phyloP scores from a whole-genome alignment of 2,113 vertebrate species.

The Lasiurus borealis region DNA sequence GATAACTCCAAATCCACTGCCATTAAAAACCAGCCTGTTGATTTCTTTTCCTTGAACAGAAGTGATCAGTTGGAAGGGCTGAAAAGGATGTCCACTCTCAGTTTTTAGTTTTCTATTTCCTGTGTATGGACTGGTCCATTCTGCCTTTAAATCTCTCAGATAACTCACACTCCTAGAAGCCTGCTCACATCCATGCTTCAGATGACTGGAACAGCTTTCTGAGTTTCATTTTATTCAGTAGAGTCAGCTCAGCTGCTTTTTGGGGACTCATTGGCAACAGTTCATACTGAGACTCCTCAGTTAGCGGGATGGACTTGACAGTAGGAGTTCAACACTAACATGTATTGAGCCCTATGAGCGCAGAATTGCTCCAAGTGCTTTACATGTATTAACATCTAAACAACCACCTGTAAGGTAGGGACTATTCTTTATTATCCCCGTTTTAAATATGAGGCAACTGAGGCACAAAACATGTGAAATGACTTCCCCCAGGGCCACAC shows the following conservation, averaged over 20 bases:
- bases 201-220: conserved; percentile 21
- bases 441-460: conserved; percentile 3
- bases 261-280: not conserved
- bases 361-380: not conserved
- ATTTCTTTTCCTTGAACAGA: conserved; percentile 57
- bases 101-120: conserved; percentile 61
- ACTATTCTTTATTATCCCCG: not conserved
- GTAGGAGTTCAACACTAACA: not conserved
- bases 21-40: not conserved
- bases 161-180: conserved; percentile 48
- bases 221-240: not conserved
- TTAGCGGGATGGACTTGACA: not conserved
- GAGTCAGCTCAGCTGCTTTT: not conserved
- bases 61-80: conserved; percentile 41
- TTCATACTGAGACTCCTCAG: not conserved
- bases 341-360: not conserved
- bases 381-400: not conserved
- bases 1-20: conserved; percentile 61
- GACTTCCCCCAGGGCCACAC: not conserved
- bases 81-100: conserved; percentile 59
- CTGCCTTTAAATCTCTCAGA: conserved; percentile 58
- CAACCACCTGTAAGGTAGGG: not conserved
- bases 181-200: conserved; percentile 27
- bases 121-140: conserved; percentile 51
- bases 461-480: not conserved